Base-by-base conservation (phyloP, 2,797 vertebrate species). In the Sarcophilus harrisii region DNA sequence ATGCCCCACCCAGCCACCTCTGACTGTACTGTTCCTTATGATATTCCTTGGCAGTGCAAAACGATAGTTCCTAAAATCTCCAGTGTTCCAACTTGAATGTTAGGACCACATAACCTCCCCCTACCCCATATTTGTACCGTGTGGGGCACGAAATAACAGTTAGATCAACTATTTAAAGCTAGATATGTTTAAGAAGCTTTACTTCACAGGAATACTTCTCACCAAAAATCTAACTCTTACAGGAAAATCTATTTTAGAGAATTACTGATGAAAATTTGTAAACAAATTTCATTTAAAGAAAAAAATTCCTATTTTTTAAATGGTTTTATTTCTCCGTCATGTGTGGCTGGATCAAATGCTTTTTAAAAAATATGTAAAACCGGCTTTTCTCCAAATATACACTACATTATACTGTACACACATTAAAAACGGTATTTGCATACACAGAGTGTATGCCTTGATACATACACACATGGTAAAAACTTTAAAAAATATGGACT, bases 1-100 rank as follows among this genome's bases (percentile, higher is more conserved):
- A 96, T 94, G 98, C 96, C 97, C 98, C 97, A 98, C 98, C 98
- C 98, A 95, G 92, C 92, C 93, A 95, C 57, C 96, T 97, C 54
- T 87, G 95, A 96, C 59, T 97, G 94, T 95, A 92, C 89, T 93
- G 52, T 92, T 93, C 49, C 96, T 96, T 93, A 93, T 93, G 96
- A 96, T 93, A 92, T 96, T 96, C 96, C 92, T 58, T 96, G 95
- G 29, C 91, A 16, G 62, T 27, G 73, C 89, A 66, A 16, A 13
- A 14, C 62, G 52, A 16, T 2, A 91, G 58, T 55, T 18, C 5
- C 58, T 6, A 59, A 0, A 18, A 16, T 4, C 18, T 49, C 14
- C 57, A 8, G 9, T 0, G 0, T 62, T 81, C 45, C 90, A 59
- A 81, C 18, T 18, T 81, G n/a, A 81, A 81, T 9, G 55, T 38